Evolutionary conservation across 2,113 vertebrate species (phyloP), one percentile per base, ranked within the genome.

Genomic region (Apeltes quadracus): DNA sequence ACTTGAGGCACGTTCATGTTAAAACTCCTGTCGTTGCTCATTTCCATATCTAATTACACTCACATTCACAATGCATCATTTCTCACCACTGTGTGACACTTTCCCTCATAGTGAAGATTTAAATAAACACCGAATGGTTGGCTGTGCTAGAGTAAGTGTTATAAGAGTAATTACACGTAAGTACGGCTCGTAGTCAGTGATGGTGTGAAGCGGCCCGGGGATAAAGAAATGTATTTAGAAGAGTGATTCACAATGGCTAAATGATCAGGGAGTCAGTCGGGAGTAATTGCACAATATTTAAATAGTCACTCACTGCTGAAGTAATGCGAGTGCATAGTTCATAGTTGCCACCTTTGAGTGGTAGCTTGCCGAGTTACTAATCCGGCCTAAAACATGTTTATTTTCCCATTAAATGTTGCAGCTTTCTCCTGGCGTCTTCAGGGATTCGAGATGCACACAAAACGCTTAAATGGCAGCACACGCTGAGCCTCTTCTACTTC

Each of bases 31-130:
- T n/a, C n/a, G n/a, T n/a, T n/a, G n/a, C 44, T 69, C 14, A 57
- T 87, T 83, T 81, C 66, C 72, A 72, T 62, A 74, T 64, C 29
- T 63, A 43, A 73, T 56, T 80, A 34, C 43, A 55, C 27, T 77
- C 1, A 15, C 56, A 63, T 64, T 69, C 29, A 15, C 23, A 5
- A 9, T 65, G 76, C 32, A 75, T 39, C 0, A 25, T 64, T 65
- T 69, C 18, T 23, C 38, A 41, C 64, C 34, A 48, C 12, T 58
- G 57, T 20, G 61, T 69, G 34, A 38, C 69, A 1, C 39, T 5
- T 61, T 55, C 7, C 14, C 76, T 29, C 32, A 1, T 39, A 4
- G 56, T 50, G 10, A 54, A 50, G 65, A 38, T 74, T 55, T 51
- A 16, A 68, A 36, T 57, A 23, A 62, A 61, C 25, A 34, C 10